A percentile compares a stretch with the other conserved stretches of the same genome.
These are phyloP conservation scores for Mohoua ochrocephala DNA, from an alignment of 2,113 vertebrate species.

Conservation along the genomic window DNA sequence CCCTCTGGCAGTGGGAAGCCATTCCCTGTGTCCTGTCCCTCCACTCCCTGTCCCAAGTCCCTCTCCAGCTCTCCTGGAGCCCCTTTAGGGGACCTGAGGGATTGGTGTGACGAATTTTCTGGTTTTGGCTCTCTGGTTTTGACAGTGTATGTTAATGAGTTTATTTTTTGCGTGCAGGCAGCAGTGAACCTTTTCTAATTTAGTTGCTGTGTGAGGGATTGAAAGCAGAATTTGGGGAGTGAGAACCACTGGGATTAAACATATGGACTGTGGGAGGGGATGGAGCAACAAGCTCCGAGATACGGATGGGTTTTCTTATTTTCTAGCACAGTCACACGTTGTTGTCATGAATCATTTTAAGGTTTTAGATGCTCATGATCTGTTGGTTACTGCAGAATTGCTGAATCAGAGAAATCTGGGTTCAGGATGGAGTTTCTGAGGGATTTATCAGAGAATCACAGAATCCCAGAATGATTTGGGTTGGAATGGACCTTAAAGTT, in stretches of 20 bases:
- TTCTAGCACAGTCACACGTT: neutral
- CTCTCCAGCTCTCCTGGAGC: neutral
- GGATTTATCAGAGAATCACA: neutral
- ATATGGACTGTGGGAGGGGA: conserved; percentile 30
- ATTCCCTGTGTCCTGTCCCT: neutral
- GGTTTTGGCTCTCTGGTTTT: accelerated
- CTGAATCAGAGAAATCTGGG: neutral
- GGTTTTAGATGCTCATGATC: neutral
- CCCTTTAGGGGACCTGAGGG: neutral
- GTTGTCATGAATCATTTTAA: neutral
- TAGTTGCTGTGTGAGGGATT: neutral
- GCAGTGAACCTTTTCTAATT: neutral
- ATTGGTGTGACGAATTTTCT: neutral
- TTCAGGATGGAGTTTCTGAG: neutral
- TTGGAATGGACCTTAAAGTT: neutral
- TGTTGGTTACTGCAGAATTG: neutral
- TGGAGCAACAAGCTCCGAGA: neutral
- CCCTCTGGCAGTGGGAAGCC: neutral
- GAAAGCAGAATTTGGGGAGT: neutral
- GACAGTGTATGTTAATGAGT: neutral
- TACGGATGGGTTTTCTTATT: neutral
- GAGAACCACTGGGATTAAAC: neutral
- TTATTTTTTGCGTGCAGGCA: neutral
- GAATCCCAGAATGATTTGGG: neutral
- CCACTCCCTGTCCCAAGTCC: neutral